Conservation (phyloP, 92 coral and sea anemone genomes). For the Nematostella vectensis region DNA sequence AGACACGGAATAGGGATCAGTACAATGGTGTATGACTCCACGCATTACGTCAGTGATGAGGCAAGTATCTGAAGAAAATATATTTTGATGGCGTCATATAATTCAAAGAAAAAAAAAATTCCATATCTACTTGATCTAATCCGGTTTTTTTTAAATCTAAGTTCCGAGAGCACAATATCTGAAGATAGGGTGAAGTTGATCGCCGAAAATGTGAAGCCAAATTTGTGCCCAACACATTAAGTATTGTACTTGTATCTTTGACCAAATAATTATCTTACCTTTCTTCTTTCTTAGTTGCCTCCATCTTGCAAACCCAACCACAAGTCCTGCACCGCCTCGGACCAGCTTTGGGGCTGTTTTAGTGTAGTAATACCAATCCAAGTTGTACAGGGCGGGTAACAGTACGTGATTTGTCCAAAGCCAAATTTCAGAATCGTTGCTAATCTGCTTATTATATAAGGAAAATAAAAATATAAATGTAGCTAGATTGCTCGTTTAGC, state of each 20-base stretch:
- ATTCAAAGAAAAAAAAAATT: too few species aligned
- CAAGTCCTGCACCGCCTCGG: constrained; percentile 61
- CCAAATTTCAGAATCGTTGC: constrained; percentile 75
- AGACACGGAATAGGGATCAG: constrained; percentile 32
- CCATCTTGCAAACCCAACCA: constrained; percentile 74
- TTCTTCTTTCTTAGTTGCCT: constrained; percentile 56
- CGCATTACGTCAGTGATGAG: constrained; percentile 12
- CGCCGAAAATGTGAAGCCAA: too few species aligned
- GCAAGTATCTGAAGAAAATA: constrained; percentile 29
- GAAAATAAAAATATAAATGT: not conserved
- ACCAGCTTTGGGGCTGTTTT: constrained; percentile 56
- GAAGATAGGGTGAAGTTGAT: too few species aligned
- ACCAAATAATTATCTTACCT: too few species aligned
- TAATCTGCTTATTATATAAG: too few species aligned
- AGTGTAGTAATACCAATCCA: constrained; percentile 67
- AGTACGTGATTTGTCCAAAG: constrained; percentile 59
- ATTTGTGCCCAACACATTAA: too few species aligned
- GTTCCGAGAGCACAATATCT: too few species aligned
- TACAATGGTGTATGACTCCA: constrained; percentile 36
- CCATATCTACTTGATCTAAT: too few species aligned
- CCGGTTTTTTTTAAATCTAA: too few species aligned
- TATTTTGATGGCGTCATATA: not conserved
- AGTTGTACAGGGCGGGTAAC: constrained; percentile 65
- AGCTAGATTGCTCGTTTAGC: too few species aligned
- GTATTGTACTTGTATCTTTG: too few species aligned